Base-by-base conservation (phyloP, 2,113 vertebrate species). In the Tympanuchus pallidicinctus region DNA sequence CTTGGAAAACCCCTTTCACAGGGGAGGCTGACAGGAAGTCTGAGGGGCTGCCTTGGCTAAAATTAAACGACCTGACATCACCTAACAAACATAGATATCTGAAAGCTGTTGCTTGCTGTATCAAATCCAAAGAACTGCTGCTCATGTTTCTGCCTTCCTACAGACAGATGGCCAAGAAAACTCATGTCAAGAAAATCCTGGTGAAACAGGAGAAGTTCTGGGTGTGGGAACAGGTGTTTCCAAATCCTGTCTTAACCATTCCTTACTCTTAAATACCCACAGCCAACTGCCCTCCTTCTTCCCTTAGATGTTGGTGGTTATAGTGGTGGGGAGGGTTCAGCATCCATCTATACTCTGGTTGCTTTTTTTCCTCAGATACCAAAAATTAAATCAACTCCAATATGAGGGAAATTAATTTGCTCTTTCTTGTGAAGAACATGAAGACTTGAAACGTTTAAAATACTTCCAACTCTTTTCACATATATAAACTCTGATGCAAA, bases 1-100 rank as follows among this genome's bases (percentile, higher is more conserved):
- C 56, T 27, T 83, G 90, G 92, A 92, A 95, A 96, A 91, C 16
- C 85, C 88, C 85, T 47, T 77, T 78, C 57, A 78, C 12, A 65
- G 61, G 13, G 86, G 21, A 78, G 16, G 67, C 82, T 63, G 82
- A 83, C 75, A 91, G 50, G 45, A 87, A 85, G 36, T 75, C 85
- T 15, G 38, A 74, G 57, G 61, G 83, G 43, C 76, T 90, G 70
- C 91, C 88, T 91, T 40, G 69, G 47, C 75, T 93, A 83, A 95
- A 94, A 94, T 92, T 94, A 22, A 82, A 43, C 78, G 85, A 83
- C 76, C 52, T 77, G 82, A 86, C 75, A 82, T 40, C 38, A 64
- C 61, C 61, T 64, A 40, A 40, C 61, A 64, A 64, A 40, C 67
- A 45, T 0, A 63, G 45, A 82, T 50, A 42, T 73, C 3, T 64